Conservation (phyloP, 2,113 vertebrate species). For the Garra rufa region DNA sequence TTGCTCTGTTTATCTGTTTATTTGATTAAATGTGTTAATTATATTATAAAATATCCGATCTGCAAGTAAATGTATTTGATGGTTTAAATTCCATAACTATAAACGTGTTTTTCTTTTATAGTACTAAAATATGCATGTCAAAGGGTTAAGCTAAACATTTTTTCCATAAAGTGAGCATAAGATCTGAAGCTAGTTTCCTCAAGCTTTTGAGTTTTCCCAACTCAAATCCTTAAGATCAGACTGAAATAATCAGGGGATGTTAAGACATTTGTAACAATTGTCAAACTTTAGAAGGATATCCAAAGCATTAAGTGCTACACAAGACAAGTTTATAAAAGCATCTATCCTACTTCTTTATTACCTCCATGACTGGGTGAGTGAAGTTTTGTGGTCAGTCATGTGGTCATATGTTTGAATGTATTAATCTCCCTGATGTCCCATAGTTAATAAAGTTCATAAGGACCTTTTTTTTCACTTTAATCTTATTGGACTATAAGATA, state of each 20-base stretch:
- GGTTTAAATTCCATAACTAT: too few species aligned
- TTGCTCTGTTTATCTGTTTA: too few species aligned
- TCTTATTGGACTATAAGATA: neutral
- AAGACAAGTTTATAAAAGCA: neutral
- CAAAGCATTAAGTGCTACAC: neutral
- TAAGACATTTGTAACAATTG: neutral
- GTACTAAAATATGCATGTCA: too few species aligned
- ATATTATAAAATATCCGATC: too few species aligned
- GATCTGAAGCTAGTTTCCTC: too few species aligned
- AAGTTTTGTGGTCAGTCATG: neutral
- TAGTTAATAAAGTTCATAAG: too few species aligned
- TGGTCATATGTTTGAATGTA: neutral
- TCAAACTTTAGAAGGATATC: too few species aligned
- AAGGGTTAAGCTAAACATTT: too few species aligned
- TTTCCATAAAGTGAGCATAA: too few species aligned
- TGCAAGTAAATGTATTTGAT: too few species aligned
- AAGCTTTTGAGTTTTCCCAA: neutral
- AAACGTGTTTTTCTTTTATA: too few species aligned
- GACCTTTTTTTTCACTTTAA: neutral
- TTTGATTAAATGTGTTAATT: too few species aligned
- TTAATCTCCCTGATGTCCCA: neutral
- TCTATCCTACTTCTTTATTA: neutral
- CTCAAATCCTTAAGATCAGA: neutral
- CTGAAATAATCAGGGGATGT: neutral
- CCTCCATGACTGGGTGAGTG: neutral